Evolutionary conservation across 2,888 invertebrate species (phyloP), one percentile per base, ranked within the genome.

Genomic region (Loripinus fragilis): DNA sequence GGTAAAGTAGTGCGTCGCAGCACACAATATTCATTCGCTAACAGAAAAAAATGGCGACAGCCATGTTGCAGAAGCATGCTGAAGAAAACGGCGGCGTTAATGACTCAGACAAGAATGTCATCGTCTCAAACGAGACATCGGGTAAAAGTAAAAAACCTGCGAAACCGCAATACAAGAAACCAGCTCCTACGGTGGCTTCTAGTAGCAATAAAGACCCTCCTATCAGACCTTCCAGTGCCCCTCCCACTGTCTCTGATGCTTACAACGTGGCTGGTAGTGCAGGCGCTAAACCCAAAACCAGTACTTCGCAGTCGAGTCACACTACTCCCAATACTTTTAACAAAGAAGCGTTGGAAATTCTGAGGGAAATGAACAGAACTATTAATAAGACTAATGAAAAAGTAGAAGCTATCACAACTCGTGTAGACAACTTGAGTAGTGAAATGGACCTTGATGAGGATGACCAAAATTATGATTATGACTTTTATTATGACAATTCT

Each of bases 311-410:
- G 50, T n/a, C 50, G 17, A 12, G 17, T 7, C 1, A 1, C 30
- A 15, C 35, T 15, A 30, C 17, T 20, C 38, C 38, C 3, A 28
- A 8, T 7, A n/a, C 28, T 42, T 78, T 78, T 30, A 77, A 72
- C 28, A 68, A 55, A 23, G 77, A 77, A 50, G 77, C 72, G 2
- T n/a, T 77, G n/a, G 17, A 25, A 12, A 77, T 77, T 42, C 42
- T 78, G 1, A 30, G 78, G 1, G 74, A 78, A 71, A 78, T 74
- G 70, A 74, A 78, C 35, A 0, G 41, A 15, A 78, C 69, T 23
- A 74, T 78, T n/a, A 45, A 25, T 12, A 70, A 67, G 64, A 78
- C 78, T 0, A 78, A 74, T 74, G 45, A 52, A 20, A 70, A 71
- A 45, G 78, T 78, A 10, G 71, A 74, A 55, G 20, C 52, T 15